Evolutionary conservation across 2,888 invertebrate species (phyloP), one percentile per base, ranked within the genome.

Genomic region (Hemistola chrysoprasaria): DNA sequence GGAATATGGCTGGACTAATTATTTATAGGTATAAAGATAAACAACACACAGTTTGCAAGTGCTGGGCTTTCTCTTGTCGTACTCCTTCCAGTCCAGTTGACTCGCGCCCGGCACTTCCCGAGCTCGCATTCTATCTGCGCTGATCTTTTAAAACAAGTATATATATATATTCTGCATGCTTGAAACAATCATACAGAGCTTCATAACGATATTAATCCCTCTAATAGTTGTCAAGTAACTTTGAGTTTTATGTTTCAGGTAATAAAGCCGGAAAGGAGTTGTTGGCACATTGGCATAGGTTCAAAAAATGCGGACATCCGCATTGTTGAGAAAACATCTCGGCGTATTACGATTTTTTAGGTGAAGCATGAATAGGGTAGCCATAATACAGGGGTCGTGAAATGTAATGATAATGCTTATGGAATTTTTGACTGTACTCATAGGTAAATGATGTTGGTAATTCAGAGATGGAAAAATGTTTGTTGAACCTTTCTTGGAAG

Each of bases 221-320:
- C 11, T 11, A 25, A 30, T 6, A 25, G 7, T 11, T 20, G 24
- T 25, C 35, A 40, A 22, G 5, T 22, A 16, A 41, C 11, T 40
- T 38, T 45, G 25, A 38, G 20, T 37, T 33, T 21, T 47, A 44
- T 35, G 22, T n/a, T 23, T 10, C 25, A 20, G 27, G 8, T 11
- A 21, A 23, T 36, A 37, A 40, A 20, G 35, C 5, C 16, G 20
- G 34, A 34, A 11, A 34, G 23, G 37, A 20, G 22, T 8, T 9
- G 24, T 30, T 26, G 34, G 11, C 26, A 36, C 11, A 29, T 48
- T 51, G 48, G 51, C 51, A 39, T 35, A 22, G 29, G 35, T 43
- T 43, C 48, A 47, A 40, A 46, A 32, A 34, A 39, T 35, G 30
- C 51, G 40, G 51, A 48, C 40, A 34, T 51, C 38, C 43, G 45